Base-by-base conservation (phyloP, 1,140 invertebrate genomes). In the Diprion similis region DNA sequence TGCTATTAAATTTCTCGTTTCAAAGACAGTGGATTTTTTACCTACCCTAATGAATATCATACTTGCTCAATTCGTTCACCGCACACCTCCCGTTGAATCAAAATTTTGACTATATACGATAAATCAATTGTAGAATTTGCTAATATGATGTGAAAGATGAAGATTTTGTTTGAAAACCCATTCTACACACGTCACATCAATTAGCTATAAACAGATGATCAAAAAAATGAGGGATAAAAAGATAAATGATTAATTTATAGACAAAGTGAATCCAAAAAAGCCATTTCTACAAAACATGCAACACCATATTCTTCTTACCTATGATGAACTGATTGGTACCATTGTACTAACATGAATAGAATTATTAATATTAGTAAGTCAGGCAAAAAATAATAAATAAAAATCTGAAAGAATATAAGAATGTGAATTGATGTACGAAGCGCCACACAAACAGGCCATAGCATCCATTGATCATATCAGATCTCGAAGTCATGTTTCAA, bases 1-100 rank as follows among this genome's bases (percentile, higher is more conserved):
- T 37, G 24, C 24, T 37, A 37, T 37, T 37, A 37, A 37, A 37
- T 37, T 37, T 37, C 24, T 37, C 24, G 24, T 37, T 37, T 37
- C 6, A 37, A 37, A 37, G 6, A 37, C 24, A 37, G 24, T 6
- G 24, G 24, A 37, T 6, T 37, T 37, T 37, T 37, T 37, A 37
- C 24, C 24, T 6, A 37, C 2, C 6, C 24, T 37, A 6, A 37
- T 37, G n/a, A 68, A 6, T 68, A 68, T 24, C 13, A 68, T 17
- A 24, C n/a, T 73, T 64, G 69, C 68, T 72, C 46, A 70, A 46
- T 51, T 70, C 70, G 51, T 64, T 69, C 76, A 81, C 76, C 76
- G 72, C 76, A 81, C 78, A 81, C 79, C 79, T 79, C 79, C 79
- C 80, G 76, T 68, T 13, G 71, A 70, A 17, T 46, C 46, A 48